phyloP scores from a whole-genome alignment of 2,888 invertebrate species.

The Hermodice carunculata region DNA sequence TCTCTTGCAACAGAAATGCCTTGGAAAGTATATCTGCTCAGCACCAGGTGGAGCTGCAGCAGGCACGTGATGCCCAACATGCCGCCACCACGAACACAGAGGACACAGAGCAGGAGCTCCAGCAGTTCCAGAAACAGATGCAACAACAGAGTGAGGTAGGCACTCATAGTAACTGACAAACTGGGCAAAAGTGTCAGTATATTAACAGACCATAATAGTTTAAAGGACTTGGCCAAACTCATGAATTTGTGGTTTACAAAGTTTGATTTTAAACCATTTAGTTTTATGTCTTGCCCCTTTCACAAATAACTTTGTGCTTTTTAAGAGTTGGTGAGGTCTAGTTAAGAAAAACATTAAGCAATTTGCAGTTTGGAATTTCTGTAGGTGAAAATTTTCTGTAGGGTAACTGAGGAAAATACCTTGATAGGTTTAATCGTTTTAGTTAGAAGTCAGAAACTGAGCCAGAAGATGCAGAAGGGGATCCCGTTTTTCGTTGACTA shows the following conservation, averaged over 20 bases:
- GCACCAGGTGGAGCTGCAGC: constrained; percentile 33
- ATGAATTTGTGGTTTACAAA: background rate
- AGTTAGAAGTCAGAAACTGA: too few relatives aligned
- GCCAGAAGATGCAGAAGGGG: too few relatives aligned
- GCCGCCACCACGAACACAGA: background rate
- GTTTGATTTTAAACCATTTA: background rate
- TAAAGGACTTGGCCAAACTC: background rate
- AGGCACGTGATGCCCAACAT: constrained; percentile 6
- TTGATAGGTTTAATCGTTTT: too few relatives aligned
- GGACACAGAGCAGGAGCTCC: constrained; percentile 9
- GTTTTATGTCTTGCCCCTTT: too few relatives aligned
- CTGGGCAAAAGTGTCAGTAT: background rate
- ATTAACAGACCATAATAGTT: background rate
- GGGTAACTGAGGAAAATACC: too few relatives aligned
- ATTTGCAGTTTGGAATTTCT: too few relatives aligned
- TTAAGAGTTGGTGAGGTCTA: too few relatives aligned
- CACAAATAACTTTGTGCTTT: too few relatives aligned
- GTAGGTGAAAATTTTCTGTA: too few relatives aligned
- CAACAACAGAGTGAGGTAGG: background rate
- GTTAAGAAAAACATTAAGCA: too few relatives aligned
- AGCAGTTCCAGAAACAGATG: background rate
- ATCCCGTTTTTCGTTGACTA: too few relatives aligned
- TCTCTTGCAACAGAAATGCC: constrained; percentile 23
- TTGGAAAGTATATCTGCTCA: constrained; percentile 29
- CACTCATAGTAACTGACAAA: background rate